phyloP scores from a whole-genome alignment of 2,113 vertebrate genomes.

The Fukomys damarensis region DNA sequence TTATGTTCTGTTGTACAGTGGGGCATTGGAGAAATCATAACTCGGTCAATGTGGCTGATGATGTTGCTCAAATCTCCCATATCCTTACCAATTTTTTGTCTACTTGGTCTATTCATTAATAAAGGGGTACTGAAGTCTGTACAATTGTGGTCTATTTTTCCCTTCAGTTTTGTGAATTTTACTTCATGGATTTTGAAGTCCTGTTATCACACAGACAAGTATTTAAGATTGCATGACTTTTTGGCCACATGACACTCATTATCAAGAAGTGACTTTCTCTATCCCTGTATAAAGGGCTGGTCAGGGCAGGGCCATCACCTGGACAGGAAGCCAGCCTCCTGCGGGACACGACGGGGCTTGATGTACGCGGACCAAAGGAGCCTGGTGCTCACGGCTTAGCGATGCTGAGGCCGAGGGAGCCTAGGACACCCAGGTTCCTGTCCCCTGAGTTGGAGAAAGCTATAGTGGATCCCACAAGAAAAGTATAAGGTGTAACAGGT shows the following conservation, averaged over 20 bases:
- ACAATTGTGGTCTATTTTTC: background rate
- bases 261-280: background rate
- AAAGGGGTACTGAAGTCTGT: background rate
- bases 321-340: background rate
- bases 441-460: background rate
- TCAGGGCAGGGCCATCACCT: background rate
- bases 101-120: background rate
- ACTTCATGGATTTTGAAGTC: background rate
- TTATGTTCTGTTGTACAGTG: background rate
- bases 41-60: background rate
- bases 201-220: background rate
- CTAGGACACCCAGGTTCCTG: rapidly evolving
- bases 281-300: background rate
- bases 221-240: background rate
- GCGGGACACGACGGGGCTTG: background rate
- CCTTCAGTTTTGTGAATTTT: background rate
- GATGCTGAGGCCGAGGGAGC: rapidly evolving
- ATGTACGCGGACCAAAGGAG: background rate
- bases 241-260: background rate
- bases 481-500: rapidly evolving
- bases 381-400: rapidly evolving
- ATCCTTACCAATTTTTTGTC: background rate
- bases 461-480: background rate
- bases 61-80: too few relatives aligned
- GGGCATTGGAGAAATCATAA: background rate